Conservation (phyloP, 2,888 invertebrate genomes). For the Blastobasis adustella region DNA sequence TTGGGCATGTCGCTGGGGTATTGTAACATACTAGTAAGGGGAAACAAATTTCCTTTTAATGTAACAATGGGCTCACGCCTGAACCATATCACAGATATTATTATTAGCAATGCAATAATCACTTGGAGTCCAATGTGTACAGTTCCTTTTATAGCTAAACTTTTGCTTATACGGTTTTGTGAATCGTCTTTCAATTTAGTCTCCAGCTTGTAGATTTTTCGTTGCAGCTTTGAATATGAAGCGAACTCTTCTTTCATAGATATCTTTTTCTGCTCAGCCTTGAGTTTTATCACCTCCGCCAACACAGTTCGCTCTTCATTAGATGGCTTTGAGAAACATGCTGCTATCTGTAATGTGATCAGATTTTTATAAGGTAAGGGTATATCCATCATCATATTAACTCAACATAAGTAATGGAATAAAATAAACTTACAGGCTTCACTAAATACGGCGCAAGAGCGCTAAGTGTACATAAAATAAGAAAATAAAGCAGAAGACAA, state of each 20-base stretch:
- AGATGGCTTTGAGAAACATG: constrained; percentile 61
- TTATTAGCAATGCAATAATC: constrained; percentile 37
- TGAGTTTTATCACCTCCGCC: constrained; percentile 51
- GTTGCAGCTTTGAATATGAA: constrained; percentile 73
- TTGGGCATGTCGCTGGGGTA: constrained; percentile 61
- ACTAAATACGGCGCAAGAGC: constrained; percentile 58
- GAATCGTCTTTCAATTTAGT: constrained; percentile 53
- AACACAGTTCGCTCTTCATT: constrained; percentile 54
- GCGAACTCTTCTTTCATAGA: constrained; percentile 77
- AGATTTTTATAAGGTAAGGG: not conserved
- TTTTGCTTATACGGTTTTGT: constrained; percentile 49
- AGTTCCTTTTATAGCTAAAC: constrained; percentile 51
- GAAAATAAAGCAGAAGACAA: constrained; percentile 57
- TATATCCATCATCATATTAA: not conserved
- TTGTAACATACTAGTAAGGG: constrained; percentile 47
- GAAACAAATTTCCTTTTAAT: constrained; percentile 53
- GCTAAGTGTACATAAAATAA: constrained; percentile 60
- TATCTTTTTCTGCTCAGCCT: constrained; percentile 58
- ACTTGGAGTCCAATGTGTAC: constrained; percentile 48
- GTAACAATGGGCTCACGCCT: constrained; percentile 58
- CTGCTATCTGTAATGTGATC: constrained; percentile 56
- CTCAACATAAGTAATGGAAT: not conserved
- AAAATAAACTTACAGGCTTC: constrained; percentile 59
- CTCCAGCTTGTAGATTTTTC: constrained; percentile 73
- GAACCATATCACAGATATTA: constrained; percentile 58